phyloP scores from a whole-genome alignment of 1,140 invertebrate genomes.

The Mercenaria mercenaria region DNA sequence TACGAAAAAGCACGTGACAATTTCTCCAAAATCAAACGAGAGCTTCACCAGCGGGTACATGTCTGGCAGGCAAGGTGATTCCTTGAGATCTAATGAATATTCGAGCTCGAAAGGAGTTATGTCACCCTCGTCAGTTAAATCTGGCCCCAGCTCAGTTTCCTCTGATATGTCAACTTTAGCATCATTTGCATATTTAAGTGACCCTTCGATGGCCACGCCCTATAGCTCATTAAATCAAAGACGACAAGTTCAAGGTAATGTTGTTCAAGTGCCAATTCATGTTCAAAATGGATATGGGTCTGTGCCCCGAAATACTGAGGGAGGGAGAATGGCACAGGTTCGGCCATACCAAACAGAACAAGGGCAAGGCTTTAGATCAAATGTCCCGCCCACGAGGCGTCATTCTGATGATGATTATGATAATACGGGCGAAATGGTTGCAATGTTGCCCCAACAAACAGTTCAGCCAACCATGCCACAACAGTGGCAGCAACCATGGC shows the following conservation, averaged over 20 bases:
- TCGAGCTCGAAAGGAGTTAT: slow-evolving; percentile 31
- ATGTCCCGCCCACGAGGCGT: slow-evolving; percentile 41
- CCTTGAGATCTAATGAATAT: slow-evolving; percentile 40
- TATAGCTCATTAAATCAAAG: slow-evolving; percentile 70
- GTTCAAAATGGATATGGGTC: slow-evolving; percentile 40
- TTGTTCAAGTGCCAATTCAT: slow-evolving; percentile 39
- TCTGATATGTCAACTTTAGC: slow-evolving; percentile 57
- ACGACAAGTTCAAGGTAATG: slow-evolving; percentile 38
- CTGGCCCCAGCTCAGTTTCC: slow-evolving; percentile 43
- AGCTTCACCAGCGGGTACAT: slow-evolving; percentile 45
- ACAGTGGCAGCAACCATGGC: slow-evolving; percentile 51
- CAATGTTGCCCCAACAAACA: slow-evolving; percentile 72
- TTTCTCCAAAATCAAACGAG: slow-evolving; percentile 54
- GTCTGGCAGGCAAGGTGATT: slow-evolving; percentile 45
- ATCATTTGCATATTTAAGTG: slow-evolving; percentile 56
- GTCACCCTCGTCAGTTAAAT: slow-evolving; percentile 20
- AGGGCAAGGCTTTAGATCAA: neutral
- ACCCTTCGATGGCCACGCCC: slow-evolving; percentile 66
- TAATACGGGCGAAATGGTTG: slow-evolving; percentile 76
- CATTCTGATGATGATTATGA: slow-evolving; percentile 80
- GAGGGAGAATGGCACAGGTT: slow-evolving; percentile 38
- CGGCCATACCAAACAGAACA: slow-evolving; percentile 45
- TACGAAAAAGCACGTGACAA: slow-evolving; percentile 72
- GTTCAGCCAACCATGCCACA: slow-evolving; percentile 39
- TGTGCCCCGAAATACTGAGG: neutral